Base-by-base conservation (phyloP, 2,888 invertebrate genomes). In the Chrysodeixis includens region DNA sequence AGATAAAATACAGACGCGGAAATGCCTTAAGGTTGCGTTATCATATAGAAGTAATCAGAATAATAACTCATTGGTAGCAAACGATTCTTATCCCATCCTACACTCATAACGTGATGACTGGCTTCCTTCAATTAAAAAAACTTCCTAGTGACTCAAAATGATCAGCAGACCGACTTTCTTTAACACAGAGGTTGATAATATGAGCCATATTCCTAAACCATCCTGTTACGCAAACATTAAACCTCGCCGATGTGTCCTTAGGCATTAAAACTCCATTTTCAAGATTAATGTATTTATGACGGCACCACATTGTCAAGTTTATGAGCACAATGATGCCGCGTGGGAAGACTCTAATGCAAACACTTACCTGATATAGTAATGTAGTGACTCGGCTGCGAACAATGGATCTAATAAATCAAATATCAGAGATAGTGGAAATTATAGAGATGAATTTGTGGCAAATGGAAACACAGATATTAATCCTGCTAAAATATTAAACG, bases 231-330 rank as follows among this genome's bases (percentile, higher is more conserved):
- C 44, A 20, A 56, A 49, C 18, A 30, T 30, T 30, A 55, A 55
- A 49, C 18, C 20, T 26, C 35, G 26, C 49, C 66, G 54, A 32
- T 16, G 66, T 58, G 82, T 86, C 83, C 78, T 83, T 80, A 79
- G 46, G 58, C 78, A 88, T 89, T 87, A 88, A 82, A 87, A 81
- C 69, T 79, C 82, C 83, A 88, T 88, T 89, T 88, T 76, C 82
- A 71, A 84, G 82, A 86, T 85, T 82, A 88, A 86, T 85, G 86
- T 86, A 82, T 86, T 83, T 87, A 86, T 83, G 80, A 78, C 83
- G 67, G 73, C 80, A 76, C 74, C 67, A 81, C 89, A 91, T 86
- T 90, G 91, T 88, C 90, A 91, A 91, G 91, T 90, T 91, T 91
- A 91, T 91, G 87, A 89, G 87, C 85, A 81, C 88, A 87, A 87